Evolutionary conservation across 1,140 invertebrate genomes (phyloP).

Genomic region (Euwallacea similis): DNA sequence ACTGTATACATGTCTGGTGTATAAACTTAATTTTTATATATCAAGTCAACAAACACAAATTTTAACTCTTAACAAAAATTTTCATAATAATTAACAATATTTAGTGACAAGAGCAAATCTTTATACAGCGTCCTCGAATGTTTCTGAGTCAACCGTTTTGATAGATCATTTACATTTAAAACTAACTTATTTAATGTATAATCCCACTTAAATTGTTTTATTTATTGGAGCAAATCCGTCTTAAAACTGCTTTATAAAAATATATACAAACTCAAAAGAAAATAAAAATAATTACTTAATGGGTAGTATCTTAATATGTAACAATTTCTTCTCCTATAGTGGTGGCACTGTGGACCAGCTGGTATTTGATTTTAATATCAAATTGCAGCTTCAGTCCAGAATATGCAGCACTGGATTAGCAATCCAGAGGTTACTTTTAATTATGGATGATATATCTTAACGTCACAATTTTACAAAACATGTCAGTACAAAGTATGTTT

Average conservation of each 20-base stretch:
- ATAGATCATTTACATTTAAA: conserved; percentile 40
- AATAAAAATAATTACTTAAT: not conserved
- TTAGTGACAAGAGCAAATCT: conserved; percentile 25
- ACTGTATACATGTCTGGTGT: conserved; percentile 36
- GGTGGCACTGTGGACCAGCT: not conserved
- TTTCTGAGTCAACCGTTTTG: conserved; percentile 21
- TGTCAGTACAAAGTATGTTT: conserved; percentile 7
- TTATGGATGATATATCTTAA: too few relatives aligned
- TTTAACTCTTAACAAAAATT: conserved; percentile 11
- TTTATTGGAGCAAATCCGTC: conserved; percentile 26
- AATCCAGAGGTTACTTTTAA: too few relatives aligned
- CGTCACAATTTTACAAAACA: conserved; percentile 2
- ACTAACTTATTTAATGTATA: conserved; percentile 45
- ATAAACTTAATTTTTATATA: too few relatives aligned
- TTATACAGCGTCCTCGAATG: conserved; percentile 33
- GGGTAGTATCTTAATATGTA: not conserved
- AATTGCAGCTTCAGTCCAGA: not conserved
- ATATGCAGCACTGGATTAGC: too few relatives aligned
- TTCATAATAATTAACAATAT: conserved; percentile 30
- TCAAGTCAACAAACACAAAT: conserved; percentile 6
- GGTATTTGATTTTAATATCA: not conserved
- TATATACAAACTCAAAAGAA: conserved; percentile 30
- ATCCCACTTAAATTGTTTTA: conserved; percentile 47
- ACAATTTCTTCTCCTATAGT: not conserved
- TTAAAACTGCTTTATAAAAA: conserved; percentile 26